phyloP scores from a whole-genome alignment of 2,888 invertebrate species.

The Hyppa rectilinea region DNA sequence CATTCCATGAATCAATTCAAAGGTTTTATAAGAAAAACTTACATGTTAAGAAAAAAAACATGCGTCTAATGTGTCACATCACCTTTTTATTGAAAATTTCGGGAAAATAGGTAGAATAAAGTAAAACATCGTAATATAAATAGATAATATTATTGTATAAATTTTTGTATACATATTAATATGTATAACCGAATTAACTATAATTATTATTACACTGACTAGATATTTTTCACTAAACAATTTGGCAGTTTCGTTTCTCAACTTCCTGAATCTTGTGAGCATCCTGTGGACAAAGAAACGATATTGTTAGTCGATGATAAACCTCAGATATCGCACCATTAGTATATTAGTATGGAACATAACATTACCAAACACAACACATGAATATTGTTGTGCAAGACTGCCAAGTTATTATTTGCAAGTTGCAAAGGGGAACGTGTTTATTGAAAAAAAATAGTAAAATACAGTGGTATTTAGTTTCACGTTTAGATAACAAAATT shows the following conservation, averaged over 20 bases:
- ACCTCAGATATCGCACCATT: neutral
- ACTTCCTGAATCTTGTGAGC: conserved; percentile 90
- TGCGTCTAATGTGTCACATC: conserved; percentile 36
- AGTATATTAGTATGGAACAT: neutral
- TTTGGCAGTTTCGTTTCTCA: conserved; percentile 85
- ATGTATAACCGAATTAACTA: conserved; percentile 87
- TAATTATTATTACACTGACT: conserved; percentile 86
- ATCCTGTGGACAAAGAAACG: conserved; percentile 79
- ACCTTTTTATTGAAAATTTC: conserved; percentile 60
- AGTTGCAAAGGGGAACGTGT: too few relatives aligned
- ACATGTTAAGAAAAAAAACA: conserved; percentile 37
- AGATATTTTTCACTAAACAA: conserved; percentile 82
- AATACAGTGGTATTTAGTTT: neutral
- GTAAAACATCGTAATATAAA: conserved; percentile 82
- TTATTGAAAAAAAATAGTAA: too few relatives aligned
- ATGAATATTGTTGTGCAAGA: too few relatives aligned
- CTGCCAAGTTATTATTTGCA: too few relatives aligned
- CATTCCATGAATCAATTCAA: conserved; percentile 17
- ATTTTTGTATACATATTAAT: conserved; percentile 88
- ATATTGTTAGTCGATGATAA: neutral
- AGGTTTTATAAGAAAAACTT: conserved; percentile 6
- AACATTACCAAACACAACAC: too few relatives aligned
- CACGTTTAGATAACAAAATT: neutral
- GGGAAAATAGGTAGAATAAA: conserved; percentile 66
- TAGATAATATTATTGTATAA: conserved; percentile 90